Evolutionary conservation across 1,140 invertebrate species (phyloP), one percentile per base, ranked within the genome.

Genomic region (Drosophila biarmipes): DNA sequence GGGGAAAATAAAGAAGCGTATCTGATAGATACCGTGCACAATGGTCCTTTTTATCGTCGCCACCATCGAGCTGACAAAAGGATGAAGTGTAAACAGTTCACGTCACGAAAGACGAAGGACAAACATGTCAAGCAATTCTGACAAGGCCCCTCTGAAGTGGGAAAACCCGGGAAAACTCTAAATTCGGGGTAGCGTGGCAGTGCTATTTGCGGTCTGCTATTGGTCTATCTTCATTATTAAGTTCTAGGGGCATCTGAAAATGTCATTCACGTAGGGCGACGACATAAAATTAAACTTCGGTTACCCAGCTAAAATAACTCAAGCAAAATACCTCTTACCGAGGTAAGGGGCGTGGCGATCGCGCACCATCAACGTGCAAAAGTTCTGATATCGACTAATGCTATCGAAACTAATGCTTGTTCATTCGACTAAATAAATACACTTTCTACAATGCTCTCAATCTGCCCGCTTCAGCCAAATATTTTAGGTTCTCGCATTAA

Each of bases 121-220:
- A 86, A 86, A 86, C 82, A 86, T 78, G 81, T 86, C 82, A 86
- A 87, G 52, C 64, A 78, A 81, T 82, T 86, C 43, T 86, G 81
- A 86, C 81, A 87, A 54, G 43, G 86, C 51, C 67, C 78, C 56
- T 59, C 61, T 81, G 82, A 87, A 86, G 82, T 86, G 81, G 15
- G 15, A 21, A 24, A 21, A 31, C 14, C 14, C n/a, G 24, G 53
- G 17, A 46, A 58, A 62, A 54, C n/a, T 24, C 57, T 19, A 15
- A 6, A 12, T 14, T 40, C 53, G 27, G 38, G 56, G 55, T 66
- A 71, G 34, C 52, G 14, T 4, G 24, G 12, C 11, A 1, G n/a
- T 12, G 51, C 29, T 61, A 48, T 43, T 52, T 63, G 73, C 49
- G 51, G 58, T 42, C 34, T 69, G 51, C 78, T 81, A 74, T 81